Conservation (phyloP, 1,140 invertebrate genomes). For the Rhagoletis zephyria region DNA sequence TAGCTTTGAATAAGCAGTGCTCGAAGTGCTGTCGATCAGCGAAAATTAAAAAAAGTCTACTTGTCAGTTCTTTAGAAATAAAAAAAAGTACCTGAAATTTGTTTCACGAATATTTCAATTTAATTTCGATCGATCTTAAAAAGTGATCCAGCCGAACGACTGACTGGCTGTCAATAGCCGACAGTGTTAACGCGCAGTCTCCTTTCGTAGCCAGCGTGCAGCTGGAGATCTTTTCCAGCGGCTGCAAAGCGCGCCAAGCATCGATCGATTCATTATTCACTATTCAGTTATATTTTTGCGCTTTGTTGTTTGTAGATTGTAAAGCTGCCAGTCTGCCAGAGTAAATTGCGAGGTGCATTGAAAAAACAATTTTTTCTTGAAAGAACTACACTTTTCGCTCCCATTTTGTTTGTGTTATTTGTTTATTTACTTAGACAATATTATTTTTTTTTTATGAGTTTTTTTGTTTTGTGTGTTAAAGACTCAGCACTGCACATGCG, state of each 20-base stretch:
- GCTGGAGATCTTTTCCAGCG: constrained; percentile 29
- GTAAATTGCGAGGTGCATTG: not conserved
- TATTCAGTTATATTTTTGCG: not conserved
- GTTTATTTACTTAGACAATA: not conserved
- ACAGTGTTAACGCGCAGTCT: not conserved
- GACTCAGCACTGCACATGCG: constrained; percentile 50
- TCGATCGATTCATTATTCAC: constrained; percentile 51
- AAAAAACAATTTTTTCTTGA: constrained; percentile 25
- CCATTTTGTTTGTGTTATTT: constrained; percentile 30
- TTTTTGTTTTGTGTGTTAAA: constrained; percentile 37
- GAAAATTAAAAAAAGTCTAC: constrained; percentile 59
- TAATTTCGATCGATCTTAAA: constrained; percentile 71
- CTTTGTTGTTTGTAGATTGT: not conserved
- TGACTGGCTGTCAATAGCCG: not conserved
- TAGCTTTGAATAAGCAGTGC: not conserved
- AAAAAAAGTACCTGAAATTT: constrained; percentile 58
- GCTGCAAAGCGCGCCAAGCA: constrained; percentile 29
- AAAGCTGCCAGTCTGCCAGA: not conserved
- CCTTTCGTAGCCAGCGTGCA: constrained; percentile 11
- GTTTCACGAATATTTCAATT: constrained; percentile 62
- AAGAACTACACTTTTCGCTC: not conserved
- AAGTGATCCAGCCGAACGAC: constrained; percentile 4
- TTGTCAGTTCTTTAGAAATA: constrained; percentile 68
- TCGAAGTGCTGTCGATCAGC: not conserved
- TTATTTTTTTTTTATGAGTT: not conserved